Conservation (phyloP, 2,113 vertebrate species). For the Columbina picui region DNA sequence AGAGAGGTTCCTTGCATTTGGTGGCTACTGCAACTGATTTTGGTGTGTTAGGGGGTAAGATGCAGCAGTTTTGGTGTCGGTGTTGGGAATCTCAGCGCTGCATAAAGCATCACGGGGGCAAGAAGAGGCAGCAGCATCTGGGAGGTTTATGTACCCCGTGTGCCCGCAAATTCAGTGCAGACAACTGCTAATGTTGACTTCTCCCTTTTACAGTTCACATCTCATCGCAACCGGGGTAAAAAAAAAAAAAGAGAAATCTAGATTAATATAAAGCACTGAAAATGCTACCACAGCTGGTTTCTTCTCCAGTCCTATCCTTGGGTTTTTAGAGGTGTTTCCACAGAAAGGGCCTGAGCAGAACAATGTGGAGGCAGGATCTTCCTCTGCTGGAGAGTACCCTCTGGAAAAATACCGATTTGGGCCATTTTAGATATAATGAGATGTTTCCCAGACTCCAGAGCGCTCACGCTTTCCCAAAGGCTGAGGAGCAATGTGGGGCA, state of each 20-base stretch:
- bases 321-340: neutral
- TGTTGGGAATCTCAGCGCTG: fast-evolving
- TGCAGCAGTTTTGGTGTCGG: neutral
- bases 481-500: neutral
- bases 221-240: neutral
- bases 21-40: neutral
- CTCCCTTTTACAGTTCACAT: neutral
- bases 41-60: neutral
- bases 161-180: neutral
- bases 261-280: neutral
- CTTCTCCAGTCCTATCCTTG: neutral
- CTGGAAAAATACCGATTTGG: neutral
- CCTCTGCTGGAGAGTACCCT: neutral
- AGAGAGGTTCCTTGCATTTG: neutral
- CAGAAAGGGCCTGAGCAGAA: neutral
- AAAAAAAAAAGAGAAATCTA: neutral
- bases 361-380: neutral
- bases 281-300: neutral
- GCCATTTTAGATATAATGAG: neutral
- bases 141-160: no score
- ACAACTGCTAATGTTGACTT: neutral
- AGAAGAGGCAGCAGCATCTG: neutral
- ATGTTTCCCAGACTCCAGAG: neutral
- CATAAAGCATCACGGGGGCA: fast-evolving
- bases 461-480: neutral